phyloP scores from a whole-genome alignment of 2,113 vertebrate species.

The Hemicordylus capensis region DNA sequence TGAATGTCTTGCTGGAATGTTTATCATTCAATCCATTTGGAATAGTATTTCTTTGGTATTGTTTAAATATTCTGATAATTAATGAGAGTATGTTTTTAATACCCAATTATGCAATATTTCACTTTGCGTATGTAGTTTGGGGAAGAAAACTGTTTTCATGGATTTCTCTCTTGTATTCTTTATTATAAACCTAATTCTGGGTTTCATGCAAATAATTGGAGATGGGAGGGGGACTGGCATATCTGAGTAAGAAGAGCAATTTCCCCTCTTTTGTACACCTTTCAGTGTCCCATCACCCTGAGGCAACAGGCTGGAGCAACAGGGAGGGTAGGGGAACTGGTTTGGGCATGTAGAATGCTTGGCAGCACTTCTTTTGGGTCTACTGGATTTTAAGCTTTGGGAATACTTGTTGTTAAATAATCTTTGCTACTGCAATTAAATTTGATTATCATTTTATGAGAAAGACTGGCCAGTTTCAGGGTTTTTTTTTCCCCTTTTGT shows the following conservation, averaged over 20 bases:
- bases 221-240: not conserved
- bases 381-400: too few relatives aligned
- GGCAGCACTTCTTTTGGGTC: too few relatives aligned
- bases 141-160: not conserved
- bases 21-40: not conserved
- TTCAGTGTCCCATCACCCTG: not conserved
- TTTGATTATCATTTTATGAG: too few relatives aligned
- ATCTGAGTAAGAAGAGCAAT: not conserved
- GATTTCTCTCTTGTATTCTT: slow-evolving; percentile 19
- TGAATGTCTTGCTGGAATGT: not conserved
- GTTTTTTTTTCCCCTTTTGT: too few relatives aligned
- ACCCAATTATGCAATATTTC: not conserved
- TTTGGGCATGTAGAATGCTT: not conserved
- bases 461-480: too few relatives aligned
- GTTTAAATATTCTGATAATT: not conserved
- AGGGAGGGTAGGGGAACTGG: too few relatives aligned
- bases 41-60: not conserved
- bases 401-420: too few relatives aligned
- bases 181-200: slow-evolving; percentile 10
- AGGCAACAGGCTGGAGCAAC: not conserved
- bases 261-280: not conserved
- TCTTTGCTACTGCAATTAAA: too few relatives aligned
- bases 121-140: not conserved
- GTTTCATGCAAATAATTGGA: slow-evolving; percentile 10
- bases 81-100: not conserved